phyloP scores from a whole-genome alignment of 2,888 invertebrate species.

The Chamaedrilus cognettii region DNA sequence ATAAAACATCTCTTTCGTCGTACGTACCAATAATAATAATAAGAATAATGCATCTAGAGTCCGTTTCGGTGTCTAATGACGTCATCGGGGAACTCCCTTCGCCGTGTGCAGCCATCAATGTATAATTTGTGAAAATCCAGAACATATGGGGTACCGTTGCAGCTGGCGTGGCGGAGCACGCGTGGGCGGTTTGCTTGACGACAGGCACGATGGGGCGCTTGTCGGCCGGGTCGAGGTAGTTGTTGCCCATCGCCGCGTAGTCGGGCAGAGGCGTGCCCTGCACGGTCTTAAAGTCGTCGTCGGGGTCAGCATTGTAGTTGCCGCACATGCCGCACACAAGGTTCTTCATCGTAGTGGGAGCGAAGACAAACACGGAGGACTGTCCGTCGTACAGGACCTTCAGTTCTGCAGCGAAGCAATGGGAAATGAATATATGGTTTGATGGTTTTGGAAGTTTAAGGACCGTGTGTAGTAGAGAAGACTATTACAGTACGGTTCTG shows the following conservation, averaged over 20 bases:
- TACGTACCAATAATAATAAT: too few species aligned
- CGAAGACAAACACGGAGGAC: conserved; percentile 30
- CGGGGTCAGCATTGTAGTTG: conserved; percentile 27
- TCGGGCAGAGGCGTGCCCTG: conserved; percentile 21
- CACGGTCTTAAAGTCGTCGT: conserved; percentile 28
- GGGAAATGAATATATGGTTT: too few species aligned
- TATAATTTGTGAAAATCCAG: too few species aligned
- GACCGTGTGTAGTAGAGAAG: too few species aligned
- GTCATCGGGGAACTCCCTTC: too few species aligned
- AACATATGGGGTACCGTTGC: background rate
- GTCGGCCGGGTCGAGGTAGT: conserved; percentile 34
- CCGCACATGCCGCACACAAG: conserved; percentile 36
- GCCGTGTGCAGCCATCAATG: too few species aligned
- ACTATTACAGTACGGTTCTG: too few species aligned
- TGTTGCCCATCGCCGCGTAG: conserved; percentile 25
- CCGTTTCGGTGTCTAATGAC: too few species aligned
- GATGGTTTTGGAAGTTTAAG: too few species aligned
- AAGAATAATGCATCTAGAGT: too few species aligned
- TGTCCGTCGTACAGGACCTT: conserved; percentile 32
- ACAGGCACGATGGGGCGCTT: conserved; percentile 13
- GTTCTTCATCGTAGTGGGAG: conserved; percentile 31
- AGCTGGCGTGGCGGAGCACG: background rate
- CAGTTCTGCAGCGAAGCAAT: conserved; percentile 36
- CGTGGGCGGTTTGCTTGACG: background rate
- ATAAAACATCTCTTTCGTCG: too few species aligned